These are phyloP conservation scores for Gymnarchus niloticus DNA, from an alignment of 2,113 vertebrate species.

Conservation along the genomic window DNA sequence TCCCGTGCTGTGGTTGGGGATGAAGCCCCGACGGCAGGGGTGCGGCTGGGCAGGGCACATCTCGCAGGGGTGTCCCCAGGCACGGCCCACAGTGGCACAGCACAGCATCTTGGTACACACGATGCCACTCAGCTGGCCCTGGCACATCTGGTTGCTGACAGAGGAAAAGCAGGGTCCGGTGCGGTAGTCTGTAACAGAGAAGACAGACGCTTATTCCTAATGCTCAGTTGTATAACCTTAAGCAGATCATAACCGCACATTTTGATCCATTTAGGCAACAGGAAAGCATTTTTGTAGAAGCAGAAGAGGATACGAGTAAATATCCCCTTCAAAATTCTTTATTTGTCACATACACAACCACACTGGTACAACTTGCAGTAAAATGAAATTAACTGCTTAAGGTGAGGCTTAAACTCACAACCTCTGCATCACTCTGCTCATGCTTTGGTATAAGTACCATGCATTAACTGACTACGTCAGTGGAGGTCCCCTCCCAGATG, in stretches of 20 bases:
- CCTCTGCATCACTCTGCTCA: no score
- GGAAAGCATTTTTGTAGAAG: neutral
- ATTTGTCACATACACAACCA: no score
- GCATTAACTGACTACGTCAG: no score
- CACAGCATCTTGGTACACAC: constrained; percentile 97
- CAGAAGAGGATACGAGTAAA: neutral
- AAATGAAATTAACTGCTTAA: no score
- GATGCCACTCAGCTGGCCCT: constrained; percentile 94
- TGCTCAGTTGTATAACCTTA: no score
- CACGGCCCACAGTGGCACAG: constrained; percentile 92
- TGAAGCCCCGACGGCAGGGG: constrained; percentile 93
- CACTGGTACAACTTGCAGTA: no score
- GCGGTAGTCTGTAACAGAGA: constrained; percentile 76
- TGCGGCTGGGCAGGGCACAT: constrained; percentile 96
- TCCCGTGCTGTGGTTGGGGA: constrained; percentile 92
- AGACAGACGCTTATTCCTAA: neutral
- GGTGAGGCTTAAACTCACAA: no score
- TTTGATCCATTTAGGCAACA: neutral
- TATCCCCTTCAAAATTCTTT: no score
- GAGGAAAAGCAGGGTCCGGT: constrained; percentile 92
- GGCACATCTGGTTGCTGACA: constrained; percentile 98
- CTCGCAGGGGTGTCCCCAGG: constrained; percentile 97
- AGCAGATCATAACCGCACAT: no score
- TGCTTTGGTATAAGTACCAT: no score
- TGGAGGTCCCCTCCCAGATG: no score